Evolutionary conservation across 2,113 vertebrate species (phyloP).

Genomic region (Sceloporus undulatus): DNA sequence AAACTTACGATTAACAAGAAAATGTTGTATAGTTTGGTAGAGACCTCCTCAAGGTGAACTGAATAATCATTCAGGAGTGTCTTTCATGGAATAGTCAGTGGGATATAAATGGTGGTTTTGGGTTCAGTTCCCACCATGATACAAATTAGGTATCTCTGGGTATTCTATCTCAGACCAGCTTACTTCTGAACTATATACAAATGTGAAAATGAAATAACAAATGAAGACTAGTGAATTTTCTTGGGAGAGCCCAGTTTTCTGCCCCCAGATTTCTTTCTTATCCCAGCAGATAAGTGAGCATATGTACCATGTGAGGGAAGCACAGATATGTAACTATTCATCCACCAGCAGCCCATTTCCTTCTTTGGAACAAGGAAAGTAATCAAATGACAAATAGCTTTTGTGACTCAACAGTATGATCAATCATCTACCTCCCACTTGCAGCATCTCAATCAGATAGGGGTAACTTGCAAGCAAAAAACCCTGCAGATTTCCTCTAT

Average conservation of each 20-base stretch:
- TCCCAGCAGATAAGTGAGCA: neutral
- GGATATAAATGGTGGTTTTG: no score
- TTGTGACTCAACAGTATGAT: slow-evolving; percentile 28
- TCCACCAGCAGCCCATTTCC: neutral
- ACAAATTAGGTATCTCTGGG: neutral
- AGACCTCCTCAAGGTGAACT: neutral
- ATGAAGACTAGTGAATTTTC: neutral
- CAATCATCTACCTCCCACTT: neutral
- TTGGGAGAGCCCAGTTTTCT: neutral
- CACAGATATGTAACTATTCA: neutral
- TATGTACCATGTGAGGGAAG: neutral
- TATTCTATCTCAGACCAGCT: neutral
- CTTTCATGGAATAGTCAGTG: neutral
- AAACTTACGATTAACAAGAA: neutral
- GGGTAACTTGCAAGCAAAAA: neutral
- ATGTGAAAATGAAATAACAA: neutral
- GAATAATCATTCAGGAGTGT: neutral
- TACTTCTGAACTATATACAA: neutral
- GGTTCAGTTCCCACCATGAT: neutral
- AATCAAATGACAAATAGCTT: neutral
- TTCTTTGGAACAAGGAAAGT: neutral
- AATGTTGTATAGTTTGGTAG: neutral
- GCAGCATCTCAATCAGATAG: neutral
- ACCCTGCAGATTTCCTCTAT: no score
- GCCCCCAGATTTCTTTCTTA: no score